These are phyloP conservation scores for Malurus leucopterus DNA, from an alignment of 2,797 vertebrate genomes.

Conservation along the genomic window DNA sequence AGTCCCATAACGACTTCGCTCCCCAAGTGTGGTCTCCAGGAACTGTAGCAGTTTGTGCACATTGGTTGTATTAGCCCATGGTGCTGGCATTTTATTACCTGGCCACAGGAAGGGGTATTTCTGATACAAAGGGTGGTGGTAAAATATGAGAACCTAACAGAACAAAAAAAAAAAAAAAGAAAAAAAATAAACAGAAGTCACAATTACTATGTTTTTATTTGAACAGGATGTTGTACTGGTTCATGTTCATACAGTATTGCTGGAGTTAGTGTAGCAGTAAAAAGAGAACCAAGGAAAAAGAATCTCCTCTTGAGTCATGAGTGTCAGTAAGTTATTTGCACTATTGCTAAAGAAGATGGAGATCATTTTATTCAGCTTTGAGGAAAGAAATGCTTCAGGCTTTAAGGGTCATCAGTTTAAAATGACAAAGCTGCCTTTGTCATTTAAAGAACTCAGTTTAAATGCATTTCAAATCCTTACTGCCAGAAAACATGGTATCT, in stretches of 20 bases:
- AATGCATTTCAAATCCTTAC: neutral
- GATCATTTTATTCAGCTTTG: neutral
- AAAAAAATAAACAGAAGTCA: neutral
- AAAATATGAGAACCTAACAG: conserved; percentile 90
- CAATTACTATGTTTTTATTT: neutral
- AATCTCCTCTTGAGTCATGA: neutral
- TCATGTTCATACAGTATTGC: neutral
- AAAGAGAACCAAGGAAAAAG: neutral
- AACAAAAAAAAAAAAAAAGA: neutral
- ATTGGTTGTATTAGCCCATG: conserved; percentile 96
- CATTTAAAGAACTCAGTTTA: neutral
- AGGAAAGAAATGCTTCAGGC: neutral
- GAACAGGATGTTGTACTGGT: neutral
- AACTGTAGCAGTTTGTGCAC: conserved; percentile 89
- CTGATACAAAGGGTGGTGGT: conserved; percentile 83
- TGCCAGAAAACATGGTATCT: neutral
- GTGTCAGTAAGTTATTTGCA: neutral
- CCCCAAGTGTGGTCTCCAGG: conserved; percentile 87
- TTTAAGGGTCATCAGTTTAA: neutral
- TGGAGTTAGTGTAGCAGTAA: neutral
- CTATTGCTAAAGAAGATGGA: neutral
- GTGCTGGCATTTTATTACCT: conserved; percentile 92
- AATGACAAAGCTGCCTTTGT: neutral
- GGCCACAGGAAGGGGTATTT: conserved; percentile 85
- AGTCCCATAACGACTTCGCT: conserved; percentile 80